A percentile compares a stretch with the other conserved stretches of the same genome.
Evolutionary conservation across 1,140 invertebrate species (phyloP).

Genomic region (Idris sp.): DNA sequence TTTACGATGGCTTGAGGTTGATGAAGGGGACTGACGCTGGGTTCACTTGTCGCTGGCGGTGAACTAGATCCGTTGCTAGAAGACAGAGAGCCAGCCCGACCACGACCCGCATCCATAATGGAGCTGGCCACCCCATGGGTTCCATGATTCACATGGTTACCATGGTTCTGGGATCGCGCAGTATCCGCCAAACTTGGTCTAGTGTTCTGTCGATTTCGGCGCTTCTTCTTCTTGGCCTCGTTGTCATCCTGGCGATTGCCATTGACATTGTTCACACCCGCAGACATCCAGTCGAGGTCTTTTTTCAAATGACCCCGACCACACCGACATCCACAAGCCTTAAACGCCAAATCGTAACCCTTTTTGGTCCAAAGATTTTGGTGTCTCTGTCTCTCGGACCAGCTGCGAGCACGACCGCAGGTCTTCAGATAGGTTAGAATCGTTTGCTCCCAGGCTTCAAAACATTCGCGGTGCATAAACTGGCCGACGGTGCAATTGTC

Average conservation of each 20-base stretch:
- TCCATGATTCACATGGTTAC: constrained; percentile 61
- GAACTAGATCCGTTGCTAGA: constrained; percentile 84
- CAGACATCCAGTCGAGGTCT: constrained; percentile 93
- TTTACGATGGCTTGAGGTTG: constrained; percentile 81
- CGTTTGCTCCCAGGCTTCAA: constrained; percentile 93
- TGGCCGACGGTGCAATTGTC: constrained; percentile 90
- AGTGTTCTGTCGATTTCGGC: constrained; percentile 82
- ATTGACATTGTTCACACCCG: constrained; percentile 78
- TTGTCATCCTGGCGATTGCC: constrained; percentile 75
- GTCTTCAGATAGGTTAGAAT: constrained; percentile 92
- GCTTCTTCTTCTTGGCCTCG: constrained; percentile 86
- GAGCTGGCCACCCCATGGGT: constrained; percentile 54
- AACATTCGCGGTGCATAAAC: constrained; percentile 97
- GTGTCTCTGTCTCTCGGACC: constrained; percentile 94
- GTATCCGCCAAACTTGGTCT: constrained; percentile 80
- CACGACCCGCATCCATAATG: constrained; percentile 75
- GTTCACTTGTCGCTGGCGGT: constrained; percentile 84
- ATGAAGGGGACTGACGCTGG: constrained; percentile 83
- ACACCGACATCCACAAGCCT: constrained; percentile 92
- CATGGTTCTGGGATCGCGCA: constrained; percentile 71
- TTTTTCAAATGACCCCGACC: constrained; percentile 95
- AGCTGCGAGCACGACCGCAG: constrained; percentile 92
- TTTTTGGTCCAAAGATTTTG: constrained; percentile 99
- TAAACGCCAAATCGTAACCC: constrained; percentile 95
- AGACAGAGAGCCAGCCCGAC: constrained; percentile 82